phyloP scores from a whole-genome alignment of 2,113 vertebrate genomes.

The Corydoras sp. region DNA sequence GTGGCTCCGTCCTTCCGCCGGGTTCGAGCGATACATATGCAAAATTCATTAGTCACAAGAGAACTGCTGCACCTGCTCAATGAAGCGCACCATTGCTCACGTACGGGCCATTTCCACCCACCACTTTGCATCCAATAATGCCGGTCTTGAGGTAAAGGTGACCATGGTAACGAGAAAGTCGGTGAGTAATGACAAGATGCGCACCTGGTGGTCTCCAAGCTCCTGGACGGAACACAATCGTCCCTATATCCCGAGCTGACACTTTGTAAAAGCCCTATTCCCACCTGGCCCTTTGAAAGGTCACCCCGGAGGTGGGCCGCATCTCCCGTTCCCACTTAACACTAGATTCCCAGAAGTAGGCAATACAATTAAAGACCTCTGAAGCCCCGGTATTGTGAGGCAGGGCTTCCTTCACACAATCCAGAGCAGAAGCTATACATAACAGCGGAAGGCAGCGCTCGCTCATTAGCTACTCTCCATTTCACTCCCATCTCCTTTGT shows the following conservation, averaged over 20 bases:
- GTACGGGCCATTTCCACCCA: not conserved
- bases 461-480: slow-evolving; percentile 57
- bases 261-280: slow-evolving; percentile 18
- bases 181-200: not conserved
- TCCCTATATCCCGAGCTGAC: not conserved
- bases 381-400: slow-evolving; percentile 59
- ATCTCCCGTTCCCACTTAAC: slow-evolving; percentile 31
- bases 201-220: slow-evolving; percentile 15
- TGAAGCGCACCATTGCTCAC: not conserved
- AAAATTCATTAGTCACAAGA: not conserved
- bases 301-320: slow-evolving; percentile 32
- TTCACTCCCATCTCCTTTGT: slow-evolving; percentile 63
- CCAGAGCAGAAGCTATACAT: slow-evolving; percentile 50
- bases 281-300: slow-evolving; percentile 39
- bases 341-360: slow-evolving; percentile 52
- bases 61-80: slow-evolving; percentile 10
- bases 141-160: slow-evolving; percentile 12
- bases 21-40: not conserved
- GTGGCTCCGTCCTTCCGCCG: not conserved
- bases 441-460: slow-evolving; percentile 63
- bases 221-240: not conserved
- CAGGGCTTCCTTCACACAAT: slow-evolving; percentile 46
- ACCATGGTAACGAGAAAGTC: slow-evolving; percentile 18
- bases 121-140: slow-evolving; percentile 12
- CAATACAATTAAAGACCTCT: slow-evolving; percentile 65